phyloP scores from a whole-genome alignment of 2,113 vertebrate species.

The Microcebus murinus region DNA sequence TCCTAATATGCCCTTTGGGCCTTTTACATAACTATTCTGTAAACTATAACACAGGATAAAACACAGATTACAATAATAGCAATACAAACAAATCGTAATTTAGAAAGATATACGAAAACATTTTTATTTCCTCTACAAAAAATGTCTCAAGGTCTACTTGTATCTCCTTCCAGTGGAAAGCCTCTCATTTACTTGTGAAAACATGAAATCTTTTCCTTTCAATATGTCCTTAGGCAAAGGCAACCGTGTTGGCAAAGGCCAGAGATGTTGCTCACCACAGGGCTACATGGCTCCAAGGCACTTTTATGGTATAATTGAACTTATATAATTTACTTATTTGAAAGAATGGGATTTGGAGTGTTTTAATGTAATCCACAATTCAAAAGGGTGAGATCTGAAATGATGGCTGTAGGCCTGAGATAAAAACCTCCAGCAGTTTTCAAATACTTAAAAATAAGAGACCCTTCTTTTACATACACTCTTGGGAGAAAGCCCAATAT shows the following conservation, averaged over 20 bases:
- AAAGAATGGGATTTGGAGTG: conserved; percentile 20
- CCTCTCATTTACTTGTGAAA: neutral
- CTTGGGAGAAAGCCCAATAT: neutral
- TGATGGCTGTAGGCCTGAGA: neutral
- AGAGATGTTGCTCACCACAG: neutral
- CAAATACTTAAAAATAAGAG: conserved; percentile 6
- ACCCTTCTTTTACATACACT: neutral
- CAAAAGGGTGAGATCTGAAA: conserved; percentile 44
- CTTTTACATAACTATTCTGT: neutral
- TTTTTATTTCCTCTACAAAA: neutral
- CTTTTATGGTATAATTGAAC: conserved; percentile 8
- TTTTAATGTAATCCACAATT: conserved; percentile 21
- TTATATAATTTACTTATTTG: conserved; percentile 26
- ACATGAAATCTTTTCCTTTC: neutral
- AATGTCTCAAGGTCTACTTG: neutral
- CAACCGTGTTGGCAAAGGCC: neutral
- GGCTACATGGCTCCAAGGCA: neutral
- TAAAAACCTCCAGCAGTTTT: neutral
- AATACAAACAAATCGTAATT: neutral
- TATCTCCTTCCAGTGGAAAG: neutral
- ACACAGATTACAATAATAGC: neutral
- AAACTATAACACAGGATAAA: neutral
- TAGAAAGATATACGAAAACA: neutral
- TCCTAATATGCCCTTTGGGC: neutral
- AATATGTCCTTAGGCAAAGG: neutral